A percentile compares a stretch with the other conserved stretches of the same genome.
Evolutionary conservation across 2,888 invertebrate species (phyloP).

Genomic region (Tholera decimalis): DNA sequence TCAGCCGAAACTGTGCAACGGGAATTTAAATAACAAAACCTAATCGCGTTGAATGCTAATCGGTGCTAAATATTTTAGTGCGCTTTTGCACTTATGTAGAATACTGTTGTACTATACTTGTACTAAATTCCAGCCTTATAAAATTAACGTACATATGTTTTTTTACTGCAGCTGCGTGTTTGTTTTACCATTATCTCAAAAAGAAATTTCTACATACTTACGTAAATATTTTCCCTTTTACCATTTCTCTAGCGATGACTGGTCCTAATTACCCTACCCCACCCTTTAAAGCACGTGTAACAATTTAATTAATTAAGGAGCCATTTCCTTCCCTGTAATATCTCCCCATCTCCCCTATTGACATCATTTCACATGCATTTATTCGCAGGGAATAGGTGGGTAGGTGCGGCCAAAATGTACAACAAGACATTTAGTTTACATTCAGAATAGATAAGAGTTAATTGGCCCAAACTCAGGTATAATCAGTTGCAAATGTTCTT

Average conservation of each 20-base stretch:
- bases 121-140: neutral
- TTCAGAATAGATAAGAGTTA: constrained; percentile 31
- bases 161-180: neutral
- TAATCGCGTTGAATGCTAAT: constrained; percentile 26
- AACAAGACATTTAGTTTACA: constrained; percentile 30
- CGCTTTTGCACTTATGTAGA: constrained; percentile 10
- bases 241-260: constrained; percentile 12
- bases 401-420: constrained; percentile 41
- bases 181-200: neutral
- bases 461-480: constrained; percentile 37
- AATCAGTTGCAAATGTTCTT: constrained; percentile 32
- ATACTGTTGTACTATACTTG: constrained; percentile 15
- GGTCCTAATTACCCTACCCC: constrained; percentile 17
- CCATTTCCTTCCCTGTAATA: constrained; percentile 38
- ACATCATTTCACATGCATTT: constrained; percentile 47
- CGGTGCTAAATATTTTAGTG: constrained; percentile 41
- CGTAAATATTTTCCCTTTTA: constrained; percentile 1
- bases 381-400: constrained; percentile 35
- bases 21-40: constrained; percentile 20
- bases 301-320: constrained; percentile 60
- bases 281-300: constrained; percentile 42
- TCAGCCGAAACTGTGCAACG: constrained; percentile 40
- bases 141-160: neutral
- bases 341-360: constrained; percentile 43
- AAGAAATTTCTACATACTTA: too few relatives aligned